Conservation (phyloP, 2,113 vertebrate species). For the Rhineura floridana region DNA sequence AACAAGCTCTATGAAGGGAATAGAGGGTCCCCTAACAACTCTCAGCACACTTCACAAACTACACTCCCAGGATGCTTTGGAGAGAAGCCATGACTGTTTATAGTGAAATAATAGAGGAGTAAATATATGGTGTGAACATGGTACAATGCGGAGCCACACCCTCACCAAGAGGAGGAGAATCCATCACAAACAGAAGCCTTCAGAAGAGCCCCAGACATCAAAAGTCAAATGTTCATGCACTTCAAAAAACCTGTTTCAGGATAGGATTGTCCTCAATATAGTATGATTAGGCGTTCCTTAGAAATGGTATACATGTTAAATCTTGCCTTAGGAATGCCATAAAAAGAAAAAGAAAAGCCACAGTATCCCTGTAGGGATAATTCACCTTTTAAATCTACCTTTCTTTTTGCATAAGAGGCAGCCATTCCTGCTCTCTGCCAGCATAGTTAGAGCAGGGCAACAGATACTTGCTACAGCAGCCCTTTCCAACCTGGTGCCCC, state of each 20-base stretch:
- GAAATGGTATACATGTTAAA: neutral
- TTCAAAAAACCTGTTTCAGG: neutral
- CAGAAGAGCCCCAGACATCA: neutral
- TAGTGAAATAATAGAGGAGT: too few relatives aligned
- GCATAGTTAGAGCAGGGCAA: too few relatives aligned
- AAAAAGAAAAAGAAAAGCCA: neutral
- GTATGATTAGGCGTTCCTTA: neutral
- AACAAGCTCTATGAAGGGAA: too few relatives aligned
- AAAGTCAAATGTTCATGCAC: neutral
- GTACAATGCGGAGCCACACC: neutral
- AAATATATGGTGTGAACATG: too few relatives aligned
- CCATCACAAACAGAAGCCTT: neutral
- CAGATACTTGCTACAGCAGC: neutral
- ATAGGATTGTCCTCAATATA: neutral
- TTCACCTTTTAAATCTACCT: neutral
- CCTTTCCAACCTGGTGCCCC: too few relatives aligned
- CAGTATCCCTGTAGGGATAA: neutral
- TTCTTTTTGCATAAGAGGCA: neutral
- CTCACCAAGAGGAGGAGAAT: neutral
- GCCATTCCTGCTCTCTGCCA: neutral
- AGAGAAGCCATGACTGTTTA: too few relatives aligned
- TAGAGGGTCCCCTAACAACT: too few relatives aligned
- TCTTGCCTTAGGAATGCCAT: neutral
- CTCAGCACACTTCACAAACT: too few relatives aligned
- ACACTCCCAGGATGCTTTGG: too few relatives aligned